Conservation (phyloP, 2,888 invertebrate species). For the Liopterus haemorrhoidalis region DNA sequence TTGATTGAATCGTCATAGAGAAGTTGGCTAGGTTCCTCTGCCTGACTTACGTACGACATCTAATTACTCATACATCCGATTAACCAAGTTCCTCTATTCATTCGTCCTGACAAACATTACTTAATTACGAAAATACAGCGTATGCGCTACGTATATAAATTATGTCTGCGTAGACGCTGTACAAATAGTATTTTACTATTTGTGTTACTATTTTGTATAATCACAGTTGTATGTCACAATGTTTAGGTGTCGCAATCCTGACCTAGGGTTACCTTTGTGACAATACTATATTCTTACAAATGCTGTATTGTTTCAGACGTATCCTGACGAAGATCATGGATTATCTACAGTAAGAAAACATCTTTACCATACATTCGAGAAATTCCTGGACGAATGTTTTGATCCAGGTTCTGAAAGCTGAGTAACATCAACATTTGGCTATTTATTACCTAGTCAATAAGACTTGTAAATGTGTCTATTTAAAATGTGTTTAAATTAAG, state of each 20-base stretch:
- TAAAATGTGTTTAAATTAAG: slow-evolving; percentile 15
- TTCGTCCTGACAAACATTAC: no score
- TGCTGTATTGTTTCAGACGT: slow-evolving; percentile 64
- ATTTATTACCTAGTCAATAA: slow-evolving; percentile 17
- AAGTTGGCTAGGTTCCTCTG: no score
- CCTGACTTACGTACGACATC: no score
- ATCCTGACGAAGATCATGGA: slow-evolving; percentile 92
- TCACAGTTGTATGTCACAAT: slow-evolving; percentile 11
- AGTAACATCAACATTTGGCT: slow-evolving; percentile 8
- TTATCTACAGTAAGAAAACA: slow-evolving; percentile 75
- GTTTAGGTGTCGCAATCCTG: no score
- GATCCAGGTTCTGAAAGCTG: slow-evolving; percentile 32
- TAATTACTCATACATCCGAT: no score
- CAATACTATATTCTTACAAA: not conserved
- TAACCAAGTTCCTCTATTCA: no score
- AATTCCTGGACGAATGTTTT: slow-evolving; percentile 66
- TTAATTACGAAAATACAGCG: no score
- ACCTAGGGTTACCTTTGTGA: slow-evolving; percentile 1
- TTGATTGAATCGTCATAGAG: no score
- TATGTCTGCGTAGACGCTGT: no score
- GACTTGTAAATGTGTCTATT: slow-evolving; percentile 28
- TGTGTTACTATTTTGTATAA: slow-evolving; percentile 7
- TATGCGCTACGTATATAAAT: no score
- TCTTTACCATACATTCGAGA: slow-evolving; percentile 82
- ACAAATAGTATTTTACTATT: no score